A percentile compares a stretch with the other conserved stretches of the same genome.
Evolutionary conservation across 2,113 vertebrate species (phyloP).

Genomic region (Aix galericulata): DNA sequence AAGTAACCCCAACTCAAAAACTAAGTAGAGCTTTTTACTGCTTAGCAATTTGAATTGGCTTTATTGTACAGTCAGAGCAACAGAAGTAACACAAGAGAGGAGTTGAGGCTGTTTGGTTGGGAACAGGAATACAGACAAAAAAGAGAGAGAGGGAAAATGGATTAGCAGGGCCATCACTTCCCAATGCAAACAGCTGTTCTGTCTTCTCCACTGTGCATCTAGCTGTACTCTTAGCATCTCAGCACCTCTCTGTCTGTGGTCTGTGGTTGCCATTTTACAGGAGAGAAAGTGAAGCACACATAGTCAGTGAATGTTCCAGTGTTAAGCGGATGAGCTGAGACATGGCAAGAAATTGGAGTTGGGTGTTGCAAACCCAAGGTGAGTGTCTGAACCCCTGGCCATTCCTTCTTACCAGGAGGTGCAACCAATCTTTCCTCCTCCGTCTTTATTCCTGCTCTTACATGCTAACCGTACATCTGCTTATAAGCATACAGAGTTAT

Average conservation of each 20-base stretch:
- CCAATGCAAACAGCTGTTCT: background rate
- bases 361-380: background rate
- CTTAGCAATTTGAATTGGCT: background rate
- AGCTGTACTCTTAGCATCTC: background rate
- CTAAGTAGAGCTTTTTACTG: background rate
- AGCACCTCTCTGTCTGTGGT: background rate
- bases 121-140: background rate
- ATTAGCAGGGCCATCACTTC: background rate
- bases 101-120: background rate
- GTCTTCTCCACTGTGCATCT: background rate
- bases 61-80: background rate
- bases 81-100: background rate
- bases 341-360: background rate
- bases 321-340: background rate
- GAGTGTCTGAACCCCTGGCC: background rate
- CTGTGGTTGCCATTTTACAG: background rate
- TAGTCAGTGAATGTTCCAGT: background rate
- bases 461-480: background rate
- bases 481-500: background rate
- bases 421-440: background rate
- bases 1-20: background rate
- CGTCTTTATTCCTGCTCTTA: background rate
- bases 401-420: background rate
- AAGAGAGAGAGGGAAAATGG: background rate
- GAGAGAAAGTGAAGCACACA: background rate